These are phyloP conservation scores for Sus scrofa DNA, from an alignment of 2,113 vertebrate genomes.

Conservation along the genomic window T2T-Sscrofa CM000818.6:123489501-123490000, in stretches of 20 bases:
- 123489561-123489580: background rate
- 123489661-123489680: background rate
- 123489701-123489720: background rate
- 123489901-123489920: background rate
- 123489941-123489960: no score
- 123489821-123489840: background rate
- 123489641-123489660: background rate
- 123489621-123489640: background rate
- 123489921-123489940: background rate
- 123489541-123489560: background rate
- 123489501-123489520: background rate
- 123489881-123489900: no score
- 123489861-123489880: background rate
- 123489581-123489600: background rate
- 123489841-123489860: background rate
- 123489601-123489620: background rate
- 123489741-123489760: background rate
- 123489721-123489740: background rate
- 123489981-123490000: no score
- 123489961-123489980: background rate
- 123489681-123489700: background rate
- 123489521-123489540: fast-evolving
- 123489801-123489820: background rate
- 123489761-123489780: fast-evolving
- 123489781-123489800: fast-evolving